Conservation (phyloP, 2,797 vertebrate genomes). For the Tapirus indicus region DNA sequence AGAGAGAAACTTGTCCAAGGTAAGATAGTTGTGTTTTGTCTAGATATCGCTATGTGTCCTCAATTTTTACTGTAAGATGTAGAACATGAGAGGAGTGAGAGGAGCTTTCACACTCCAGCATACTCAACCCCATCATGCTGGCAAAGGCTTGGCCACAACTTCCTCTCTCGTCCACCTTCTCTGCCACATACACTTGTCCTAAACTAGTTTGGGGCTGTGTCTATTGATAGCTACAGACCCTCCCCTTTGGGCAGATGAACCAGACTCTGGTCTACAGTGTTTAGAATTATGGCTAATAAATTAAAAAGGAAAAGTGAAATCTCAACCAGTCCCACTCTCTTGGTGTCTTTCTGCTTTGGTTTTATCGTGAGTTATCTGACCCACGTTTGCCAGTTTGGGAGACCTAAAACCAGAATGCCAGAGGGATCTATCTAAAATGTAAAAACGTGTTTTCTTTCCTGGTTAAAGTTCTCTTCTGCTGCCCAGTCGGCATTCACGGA, state of each 20-base stretch:
- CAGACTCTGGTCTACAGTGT: neutral
- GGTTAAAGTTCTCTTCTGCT: neutral
- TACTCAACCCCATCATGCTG: neutral
- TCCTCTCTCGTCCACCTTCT: neutral
- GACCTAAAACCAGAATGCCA: neutral
- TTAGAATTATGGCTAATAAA: neutral
- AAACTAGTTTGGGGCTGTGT: neutral
- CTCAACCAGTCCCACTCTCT: neutral
- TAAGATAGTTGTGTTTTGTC: neutral
- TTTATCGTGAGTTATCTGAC: neutral
- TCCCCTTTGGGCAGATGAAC: neutral
- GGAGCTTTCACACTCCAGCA: neutral
- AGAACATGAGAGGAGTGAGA: neutral
- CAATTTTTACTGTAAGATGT: neutral
- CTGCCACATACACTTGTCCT: neutral
- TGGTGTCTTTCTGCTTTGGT: neutral
- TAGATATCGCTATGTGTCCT: neutral
- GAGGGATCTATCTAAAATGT: neutral
- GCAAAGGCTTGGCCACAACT: neutral
- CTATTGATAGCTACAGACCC: neutral
- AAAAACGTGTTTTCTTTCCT: neutral
- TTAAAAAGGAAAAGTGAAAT: constrained; percentile 6
- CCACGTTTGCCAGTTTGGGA: neutral
- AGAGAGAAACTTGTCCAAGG: constrained; percentile 1
- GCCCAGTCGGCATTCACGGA: neutral